Evolutionary conservation across 2,113 vertebrate species (phyloP).

Genomic region (Lamprologus callipterus): DNA sequence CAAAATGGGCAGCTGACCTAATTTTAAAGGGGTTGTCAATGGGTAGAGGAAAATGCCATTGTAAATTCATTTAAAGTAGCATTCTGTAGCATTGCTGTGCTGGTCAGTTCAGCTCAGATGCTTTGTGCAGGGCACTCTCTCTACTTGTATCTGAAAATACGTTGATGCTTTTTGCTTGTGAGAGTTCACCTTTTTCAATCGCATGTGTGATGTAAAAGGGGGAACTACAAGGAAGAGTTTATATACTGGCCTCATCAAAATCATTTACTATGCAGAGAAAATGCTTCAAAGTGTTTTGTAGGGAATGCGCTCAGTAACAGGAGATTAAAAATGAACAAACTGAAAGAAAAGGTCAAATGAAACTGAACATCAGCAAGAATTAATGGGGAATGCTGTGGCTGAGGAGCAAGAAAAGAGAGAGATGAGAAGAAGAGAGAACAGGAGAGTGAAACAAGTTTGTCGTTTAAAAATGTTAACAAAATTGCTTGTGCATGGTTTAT

Average conservation of each 20-base stretch:
- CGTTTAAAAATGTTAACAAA: neutral
- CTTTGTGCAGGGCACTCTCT: neutral
- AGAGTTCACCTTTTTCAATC: neutral
- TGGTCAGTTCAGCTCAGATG: neutral
- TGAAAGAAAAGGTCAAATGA: neutral
- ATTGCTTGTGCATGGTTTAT: neutral
- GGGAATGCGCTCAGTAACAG: neutral
- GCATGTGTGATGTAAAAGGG: neutral
- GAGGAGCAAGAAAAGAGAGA: neutral
- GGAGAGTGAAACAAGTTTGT: neutral
- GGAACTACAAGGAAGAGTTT: neutral
- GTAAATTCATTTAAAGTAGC: neutral
- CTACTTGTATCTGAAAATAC: neutral
- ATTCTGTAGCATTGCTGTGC: neutral
- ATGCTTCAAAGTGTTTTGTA: neutral
- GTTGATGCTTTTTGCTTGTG: neutral
- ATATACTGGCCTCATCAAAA: neutral
- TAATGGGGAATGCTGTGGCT: neutral
- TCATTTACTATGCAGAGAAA: neutral
- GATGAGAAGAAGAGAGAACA: neutral
- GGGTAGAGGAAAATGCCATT: neutral
- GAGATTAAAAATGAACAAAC: neutral
- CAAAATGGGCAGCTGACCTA: neutral
- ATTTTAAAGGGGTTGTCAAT: neutral
- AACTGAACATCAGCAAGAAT: neutral